phyloP scores from a whole-genome alignment of 2,113 vertebrate species.

The Ornithorhynchus anatinus region DNA sequence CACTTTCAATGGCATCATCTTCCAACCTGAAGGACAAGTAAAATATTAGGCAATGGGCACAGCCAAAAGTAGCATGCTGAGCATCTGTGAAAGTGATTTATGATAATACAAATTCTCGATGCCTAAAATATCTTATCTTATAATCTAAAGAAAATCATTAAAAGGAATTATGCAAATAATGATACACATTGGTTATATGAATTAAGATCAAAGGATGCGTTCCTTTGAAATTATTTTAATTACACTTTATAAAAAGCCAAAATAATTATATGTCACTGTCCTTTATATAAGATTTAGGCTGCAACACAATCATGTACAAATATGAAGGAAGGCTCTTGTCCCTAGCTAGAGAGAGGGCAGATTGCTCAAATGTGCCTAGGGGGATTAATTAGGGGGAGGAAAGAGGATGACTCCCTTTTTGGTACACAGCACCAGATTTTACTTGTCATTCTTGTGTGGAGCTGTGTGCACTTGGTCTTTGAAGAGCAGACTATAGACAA shows the following conservation, averaged over 20 bases:
- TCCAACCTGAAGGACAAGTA: no score
- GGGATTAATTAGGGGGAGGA: no score
- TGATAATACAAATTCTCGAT: slow-evolving; percentile 29
- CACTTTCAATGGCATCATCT: no score
- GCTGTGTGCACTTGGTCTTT: no score
- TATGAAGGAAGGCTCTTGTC: no score
- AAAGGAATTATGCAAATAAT: slow-evolving; percentile 41
- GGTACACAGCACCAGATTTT: no score
- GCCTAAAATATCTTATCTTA: slow-evolving; percentile 60
- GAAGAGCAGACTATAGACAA: no score
- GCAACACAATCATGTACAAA: slow-evolving; percentile 50
- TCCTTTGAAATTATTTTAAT: slow-evolving; percentile 48
- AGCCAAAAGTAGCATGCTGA: slow-evolving; percentile 1
- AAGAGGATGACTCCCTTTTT: no score
- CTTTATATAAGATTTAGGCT: slow-evolving; percentile 20
- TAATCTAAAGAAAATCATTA: slow-evolving; percentile 54
- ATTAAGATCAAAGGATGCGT: slow-evolving; percentile 20
- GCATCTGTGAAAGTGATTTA: slow-evolving; percentile 56
- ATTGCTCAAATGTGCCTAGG: no score
- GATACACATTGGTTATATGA: slow-evolving; percentile 32
- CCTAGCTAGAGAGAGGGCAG: no score
- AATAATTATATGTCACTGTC: slow-evolving; percentile 33
- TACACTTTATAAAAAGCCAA: slow-evolving; percentile 34
- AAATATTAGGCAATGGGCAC: slow-evolving; percentile 10
- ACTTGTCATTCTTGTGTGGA: no score